Conservation (phyloP, 2,888 invertebrate species). For the Epinotia brunnichana region DNA sequence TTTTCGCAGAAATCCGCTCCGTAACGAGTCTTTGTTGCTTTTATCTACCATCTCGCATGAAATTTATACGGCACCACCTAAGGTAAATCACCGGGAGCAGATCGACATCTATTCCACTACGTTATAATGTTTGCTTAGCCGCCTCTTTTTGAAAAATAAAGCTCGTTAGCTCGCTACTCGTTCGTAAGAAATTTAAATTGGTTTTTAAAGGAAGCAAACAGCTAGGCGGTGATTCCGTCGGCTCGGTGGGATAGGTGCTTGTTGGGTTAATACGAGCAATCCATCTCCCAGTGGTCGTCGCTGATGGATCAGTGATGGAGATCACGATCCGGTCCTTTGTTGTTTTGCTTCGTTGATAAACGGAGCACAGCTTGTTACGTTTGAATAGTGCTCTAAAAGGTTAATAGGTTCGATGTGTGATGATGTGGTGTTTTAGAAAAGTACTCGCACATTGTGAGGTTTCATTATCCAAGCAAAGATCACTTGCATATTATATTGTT, state of each 20-base stretch:
- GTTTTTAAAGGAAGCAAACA: constrained; percentile 64
- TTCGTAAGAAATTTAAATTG: constrained; percentile 64
- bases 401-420: constrained; percentile 66
- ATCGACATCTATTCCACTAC: constrained; percentile 55
- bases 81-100: constrained; percentile 58
- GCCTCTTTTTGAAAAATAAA: constrained; percentile 57
- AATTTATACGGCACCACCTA: constrained; percentile 49
- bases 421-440: constrained; percentile 60
- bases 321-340: constrained; percentile 77
- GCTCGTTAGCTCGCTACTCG: constrained; percentile 61
- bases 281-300: constrained; percentile 71
- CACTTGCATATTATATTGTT: constrained; percentile 19
- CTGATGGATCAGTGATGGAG: constrained; percentile 79
- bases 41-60: constrained; percentile 58
- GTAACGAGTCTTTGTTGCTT: constrained; percentile 61
- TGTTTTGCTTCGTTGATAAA: constrained; percentile 77
- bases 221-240: constrained; percentile 72
- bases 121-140: constrained; percentile 54
- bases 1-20: constrained; percentile 50
- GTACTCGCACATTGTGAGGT: constrained; percentile 49
- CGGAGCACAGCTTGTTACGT: constrained; percentile 73
- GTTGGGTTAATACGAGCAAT: constrained; percentile 77
- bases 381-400: constrained; percentile 71
- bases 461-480: constrained; percentile 24
- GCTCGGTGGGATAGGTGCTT: constrained; percentile 60